Percentiles rank a stretch among this genome's conserved stretches.
phyloP scores from a whole-genome alignment of 2,888 invertebrate species.

The Troides helena region DNA sequence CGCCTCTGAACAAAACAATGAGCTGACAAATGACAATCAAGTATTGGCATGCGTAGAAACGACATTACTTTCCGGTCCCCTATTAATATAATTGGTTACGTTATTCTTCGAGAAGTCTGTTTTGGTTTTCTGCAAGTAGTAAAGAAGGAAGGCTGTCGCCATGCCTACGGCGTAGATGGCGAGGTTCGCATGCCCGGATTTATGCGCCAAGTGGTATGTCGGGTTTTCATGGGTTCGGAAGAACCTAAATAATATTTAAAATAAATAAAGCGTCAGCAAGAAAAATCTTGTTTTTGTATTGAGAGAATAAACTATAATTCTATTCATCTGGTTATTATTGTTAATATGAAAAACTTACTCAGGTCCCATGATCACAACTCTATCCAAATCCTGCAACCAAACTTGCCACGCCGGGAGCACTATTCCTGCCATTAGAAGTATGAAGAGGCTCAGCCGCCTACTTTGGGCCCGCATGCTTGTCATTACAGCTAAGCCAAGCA shows the following conservation, averaged over 20 bases:
- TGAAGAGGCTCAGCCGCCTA: background rate
- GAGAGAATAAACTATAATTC: too few relatives aligned
- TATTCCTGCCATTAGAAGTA: conserved; percentile 1
- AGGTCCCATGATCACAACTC: background rate
- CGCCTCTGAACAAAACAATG: too few relatives aligned
- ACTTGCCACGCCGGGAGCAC: conserved; percentile 9
- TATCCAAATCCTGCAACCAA: conserved; percentile 10
- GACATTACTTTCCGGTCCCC: too few relatives aligned
- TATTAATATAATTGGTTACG: background rate
- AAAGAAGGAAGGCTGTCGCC: conserved; percentile 43
- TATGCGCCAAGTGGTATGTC: conserved; percentile 47
- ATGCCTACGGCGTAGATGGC: conserved; percentile 46
- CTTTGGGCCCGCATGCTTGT: background rate
- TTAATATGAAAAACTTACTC: conserved; percentile 2
- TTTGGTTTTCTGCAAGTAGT: conserved; percentile 38
- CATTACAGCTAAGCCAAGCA: conserved; percentile 1
- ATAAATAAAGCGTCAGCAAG: background rate
- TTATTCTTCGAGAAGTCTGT: background rate
- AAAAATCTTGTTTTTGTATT: too few relatives aligned
- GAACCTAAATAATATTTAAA: conserved; percentile 15
- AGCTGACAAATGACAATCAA: too few relatives aligned
- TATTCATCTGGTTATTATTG: too few relatives aligned
- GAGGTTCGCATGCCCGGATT: conserved; percentile 51
- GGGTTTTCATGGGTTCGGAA: conserved; percentile 25
- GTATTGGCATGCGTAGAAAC: too few relatives aligned